phyloP scores from a whole-genome alignment of 2,888 invertebrate species.

The Dasypolia templi region DNA sequence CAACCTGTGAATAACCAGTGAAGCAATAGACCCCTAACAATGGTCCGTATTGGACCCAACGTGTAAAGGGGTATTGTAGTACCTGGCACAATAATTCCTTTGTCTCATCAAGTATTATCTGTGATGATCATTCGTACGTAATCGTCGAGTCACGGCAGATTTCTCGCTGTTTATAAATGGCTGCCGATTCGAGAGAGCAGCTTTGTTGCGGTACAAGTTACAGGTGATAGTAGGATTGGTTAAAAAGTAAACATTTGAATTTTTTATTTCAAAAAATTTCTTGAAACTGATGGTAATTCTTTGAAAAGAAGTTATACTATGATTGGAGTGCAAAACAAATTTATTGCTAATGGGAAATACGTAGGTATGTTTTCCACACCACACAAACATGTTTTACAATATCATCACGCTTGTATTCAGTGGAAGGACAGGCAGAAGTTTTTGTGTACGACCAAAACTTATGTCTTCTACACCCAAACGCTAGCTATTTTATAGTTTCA shows the following conservation, averaged over 20 bases:
- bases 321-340: not conserved
- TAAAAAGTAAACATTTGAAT: not conserved
- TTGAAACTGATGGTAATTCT: not conserved
- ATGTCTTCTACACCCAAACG: rapidly evolving
- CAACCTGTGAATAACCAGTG: constrained; percentile 4
- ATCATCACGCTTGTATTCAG: not conserved
- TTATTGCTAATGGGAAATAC: no score
- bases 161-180: constrained; percentile 78
- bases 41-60: not conserved
- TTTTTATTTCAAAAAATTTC: not conserved
- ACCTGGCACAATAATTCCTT: constrained; percentile 58
- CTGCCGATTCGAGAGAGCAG: constrained; percentile 73
- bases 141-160: constrained; percentile 77
- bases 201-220: constrained; percentile 62
- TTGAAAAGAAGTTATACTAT: not conserved
- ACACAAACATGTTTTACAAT: not conserved
- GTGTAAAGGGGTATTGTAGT: constrained; percentile 31
- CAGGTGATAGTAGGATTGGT: constrained; percentile 9
- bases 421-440: not conserved
- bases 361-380: no score
- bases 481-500: not conserved
- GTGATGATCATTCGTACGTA: constrained; percentile 67
- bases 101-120: constrained; percentile 67
- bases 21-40: constrained; percentile 3
- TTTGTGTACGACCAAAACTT: not conserved